Base-by-base conservation (phyloP, 2,888 invertebrate species). In the Phyllotreta cruciferae region DNA sequence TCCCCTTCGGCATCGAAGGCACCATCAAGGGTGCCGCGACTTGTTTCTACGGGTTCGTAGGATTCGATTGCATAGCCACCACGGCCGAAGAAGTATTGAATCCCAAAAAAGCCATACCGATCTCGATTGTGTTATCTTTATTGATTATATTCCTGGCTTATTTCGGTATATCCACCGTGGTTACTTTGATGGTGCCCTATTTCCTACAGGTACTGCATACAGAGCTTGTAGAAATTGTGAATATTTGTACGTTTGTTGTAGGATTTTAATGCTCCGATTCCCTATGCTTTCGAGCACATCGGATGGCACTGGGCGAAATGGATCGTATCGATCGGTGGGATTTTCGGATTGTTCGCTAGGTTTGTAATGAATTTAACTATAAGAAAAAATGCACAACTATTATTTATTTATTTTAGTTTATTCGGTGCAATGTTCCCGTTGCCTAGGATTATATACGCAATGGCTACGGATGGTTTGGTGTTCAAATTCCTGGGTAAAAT, bases 11-110 rank as follows among this genome's bases (percentile, higher is more conserved):
- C 0, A 74, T 91, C 34, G 84, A 87, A 0, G 95, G 93, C 2
- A 87, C 93, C 71, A 88, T 93, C 69, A 87, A 87, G 65, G 93
- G 93, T 0, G 92, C 92, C 0, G 92, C 92, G 0, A 89, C 88
- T 4, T 93, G 93, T 78, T 96, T 96, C 82, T 96, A 95, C 78
- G 94, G 93, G 4, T 96, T 95, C 76, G 93, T 96, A 63, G 96
- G 96, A 0, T 96, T 96, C 81, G 96, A 96, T 82, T 92, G 92
- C 77, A 93, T 93, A 62, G 92, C 92, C 11, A 92, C 92, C 0
- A 90, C 92, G 9, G 92, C 95, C 5, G 96, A 96, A 79, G 96
- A 97, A 81, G 95, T 93, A 0, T 88, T 87, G 63, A 90, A 93
- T 73, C 96, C 96, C 0, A 90, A 92, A 81, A 89, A 87, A 81